Base-by-base conservation (phyloP, 2,113 vertebrate species). In the Spea bombifrons region DNA sequence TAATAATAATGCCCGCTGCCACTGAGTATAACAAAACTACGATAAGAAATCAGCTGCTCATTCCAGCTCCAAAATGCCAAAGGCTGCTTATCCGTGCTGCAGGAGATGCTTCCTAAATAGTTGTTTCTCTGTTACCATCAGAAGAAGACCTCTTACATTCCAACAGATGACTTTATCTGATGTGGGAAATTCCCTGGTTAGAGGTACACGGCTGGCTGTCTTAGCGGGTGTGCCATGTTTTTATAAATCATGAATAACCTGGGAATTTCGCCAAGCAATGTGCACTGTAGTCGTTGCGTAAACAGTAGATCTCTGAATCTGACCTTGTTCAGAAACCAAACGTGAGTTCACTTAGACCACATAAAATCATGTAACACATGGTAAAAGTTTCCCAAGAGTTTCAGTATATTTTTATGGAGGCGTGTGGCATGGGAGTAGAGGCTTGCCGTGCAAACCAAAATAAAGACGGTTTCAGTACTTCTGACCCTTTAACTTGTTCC, bases 141-240 rank as follows among this genome's bases (percentile, higher is more conserved):
- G 17, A 3, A 61, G 3, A 64, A 70, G 43, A 69, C 48, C 5
- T 67, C n/a, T 61, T 9, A 7, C 43, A 57, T 30, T 43, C 57
- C 8, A 6, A 1, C 5, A 10, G 57, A 13, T 8, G 46, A 17
- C 63, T 63, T 70, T 77, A 4, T 44, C 46, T 71, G n/a, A 78
- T 64, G 55, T 78, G 76, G 61, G 76, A 78, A 78, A 78, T 49
- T 55, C 69, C 68, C 65, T 46, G 70, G 46, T 78, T 78, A 72
- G 72, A 78, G 69, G 61, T 6, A 81, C 30, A 50, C 45, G 13
- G 43, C n/a, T n/a, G 50, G 3, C 69, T 72, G 30, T 45, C n/a
- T 13, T n/a, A 13, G 57, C 47, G 30, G 71, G 78, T 48, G 45
- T 71, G 76, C 3, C 69, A 43, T 73, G 71, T 81, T 81, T 80